A percentile compares a stretch with the other conserved stretches of the same genome.
These are phyloP conservation scores for Megaptera novaeangliae DNA, from an alignment of 2,113 vertebrate species.

Conservation along the genomic window DNA sequence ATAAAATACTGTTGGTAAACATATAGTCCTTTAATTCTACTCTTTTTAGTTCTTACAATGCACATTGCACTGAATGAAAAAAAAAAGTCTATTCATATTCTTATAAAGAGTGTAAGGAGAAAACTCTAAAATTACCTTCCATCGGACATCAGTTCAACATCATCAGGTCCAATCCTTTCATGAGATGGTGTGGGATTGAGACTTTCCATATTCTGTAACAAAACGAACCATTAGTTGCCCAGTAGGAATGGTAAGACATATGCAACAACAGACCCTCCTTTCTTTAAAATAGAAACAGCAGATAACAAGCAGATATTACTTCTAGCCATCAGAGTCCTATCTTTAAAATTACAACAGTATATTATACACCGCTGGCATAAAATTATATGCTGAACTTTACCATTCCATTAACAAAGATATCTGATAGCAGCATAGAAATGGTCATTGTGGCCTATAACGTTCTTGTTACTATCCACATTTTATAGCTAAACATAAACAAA, in stretches of 20 bases:
- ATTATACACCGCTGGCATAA: not conserved
- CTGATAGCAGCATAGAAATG: not conserved
- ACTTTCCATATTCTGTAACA: slow-evolving; percentile 82
- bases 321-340: not conserved
- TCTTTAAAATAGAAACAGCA: not conserved
- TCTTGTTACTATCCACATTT: not conserved
- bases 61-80: not conserved
- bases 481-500: not conserved
- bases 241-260: not conserved
- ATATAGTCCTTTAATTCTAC: not conserved
- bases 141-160: slow-evolving; percentile 79
- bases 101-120: not conserved
- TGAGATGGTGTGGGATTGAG: slow-evolving; percentile 71
- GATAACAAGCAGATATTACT: not conserved
- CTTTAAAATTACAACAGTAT: not conserved
- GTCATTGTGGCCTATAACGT: not conserved
- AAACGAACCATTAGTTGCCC: slow-evolving; percentile 39
- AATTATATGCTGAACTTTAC: not conserved
- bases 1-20: not conserved
- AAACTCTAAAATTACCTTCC: slow-evolving; percentile 81
- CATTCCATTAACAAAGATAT: not conserved
- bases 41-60: not conserved
- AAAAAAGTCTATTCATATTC: not conserved
- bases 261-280: not conserved
- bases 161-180: slow-evolving; percentile 76